These are phyloP conservation scores for Pteropus alecto DNA, from an alignment of 2,113 vertebrate genomes.

Conservation along the genomic window DNA sequence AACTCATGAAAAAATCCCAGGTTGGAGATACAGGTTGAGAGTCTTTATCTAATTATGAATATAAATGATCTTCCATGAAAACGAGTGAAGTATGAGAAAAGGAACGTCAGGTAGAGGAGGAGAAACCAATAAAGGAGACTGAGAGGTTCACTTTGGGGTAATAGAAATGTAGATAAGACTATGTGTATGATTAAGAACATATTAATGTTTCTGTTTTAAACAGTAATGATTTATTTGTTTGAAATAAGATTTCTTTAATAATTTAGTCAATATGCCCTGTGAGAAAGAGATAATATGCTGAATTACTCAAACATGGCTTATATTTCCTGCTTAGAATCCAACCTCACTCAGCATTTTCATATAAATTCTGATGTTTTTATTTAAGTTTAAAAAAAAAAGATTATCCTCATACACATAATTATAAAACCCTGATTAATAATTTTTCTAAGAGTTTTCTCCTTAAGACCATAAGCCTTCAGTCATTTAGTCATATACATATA, in stretches of 20 bases:
- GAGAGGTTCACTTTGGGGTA: not conserved
- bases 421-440: not conserved
- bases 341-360: not conserved
- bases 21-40: not conserved
- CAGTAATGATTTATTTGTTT: not conserved
- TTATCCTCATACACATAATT: not conserved
- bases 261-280: not conserved
- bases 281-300: not conserved
- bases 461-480: not conserved
- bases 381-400: slow-evolving; percentile 23
- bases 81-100: not conserved
- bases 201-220: not conserved
- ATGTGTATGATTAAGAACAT: not conserved
- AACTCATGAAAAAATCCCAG: not conserved
- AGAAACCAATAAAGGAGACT: not conserved
- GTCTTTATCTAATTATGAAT: not conserved
- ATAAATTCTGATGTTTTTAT: not conserved
- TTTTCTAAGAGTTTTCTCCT: not conserved
- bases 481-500: not conserved
- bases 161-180: not conserved
- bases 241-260: slow-evolving; percentile 24
- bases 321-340: slow-evolving; percentile 4
- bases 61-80: not conserved
- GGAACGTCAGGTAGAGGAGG: not conserved
- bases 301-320: not conserved